A percentile compares a stretch with the other conserved stretches of the same genome.
These are phyloP conservation scores for Arvicanthis niloticus DNA, from an alignment of 2,113 vertebrate species.

Conservation along the genomic window DNA sequence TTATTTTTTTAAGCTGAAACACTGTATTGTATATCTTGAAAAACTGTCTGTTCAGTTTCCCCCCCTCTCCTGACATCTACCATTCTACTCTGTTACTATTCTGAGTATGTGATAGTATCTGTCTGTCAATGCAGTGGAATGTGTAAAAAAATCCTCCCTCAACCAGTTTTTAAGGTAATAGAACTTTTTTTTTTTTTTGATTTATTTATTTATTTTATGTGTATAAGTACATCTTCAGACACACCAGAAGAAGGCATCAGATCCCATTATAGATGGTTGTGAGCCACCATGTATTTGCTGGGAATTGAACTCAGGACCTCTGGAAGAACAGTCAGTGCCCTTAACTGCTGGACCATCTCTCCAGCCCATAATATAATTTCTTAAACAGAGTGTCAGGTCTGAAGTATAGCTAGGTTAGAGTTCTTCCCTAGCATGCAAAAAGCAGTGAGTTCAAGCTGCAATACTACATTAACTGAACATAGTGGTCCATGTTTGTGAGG, in stretches of 20 bases:
- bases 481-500: neutral
- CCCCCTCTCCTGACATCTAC: neutral
- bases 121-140: neutral
- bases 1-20: neutral
- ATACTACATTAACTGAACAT: neutral
- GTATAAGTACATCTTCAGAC: no score
- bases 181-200: neutral
- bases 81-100: neutral
- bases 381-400: neutral
- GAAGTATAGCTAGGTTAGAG: neutral
- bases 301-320: no score
- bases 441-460: neutral
- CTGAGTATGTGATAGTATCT: neutral
- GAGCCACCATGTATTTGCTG: no score
- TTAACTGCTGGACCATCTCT: no score
- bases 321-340: no score
- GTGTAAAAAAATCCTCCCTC: neutral
- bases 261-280: no score
- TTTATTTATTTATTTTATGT: no score
- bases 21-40: neutral
- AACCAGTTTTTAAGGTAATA: neutral
- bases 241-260: no score
- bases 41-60: neutral
- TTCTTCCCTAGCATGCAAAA: neutral
- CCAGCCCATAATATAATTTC: neutral